A percentile compares a stretch with the other conserved stretches of the same genome.
phyloP scores from a whole-genome alignment of 1,140 invertebrate genomes.

The Harpegnathos saltator region DNA sequence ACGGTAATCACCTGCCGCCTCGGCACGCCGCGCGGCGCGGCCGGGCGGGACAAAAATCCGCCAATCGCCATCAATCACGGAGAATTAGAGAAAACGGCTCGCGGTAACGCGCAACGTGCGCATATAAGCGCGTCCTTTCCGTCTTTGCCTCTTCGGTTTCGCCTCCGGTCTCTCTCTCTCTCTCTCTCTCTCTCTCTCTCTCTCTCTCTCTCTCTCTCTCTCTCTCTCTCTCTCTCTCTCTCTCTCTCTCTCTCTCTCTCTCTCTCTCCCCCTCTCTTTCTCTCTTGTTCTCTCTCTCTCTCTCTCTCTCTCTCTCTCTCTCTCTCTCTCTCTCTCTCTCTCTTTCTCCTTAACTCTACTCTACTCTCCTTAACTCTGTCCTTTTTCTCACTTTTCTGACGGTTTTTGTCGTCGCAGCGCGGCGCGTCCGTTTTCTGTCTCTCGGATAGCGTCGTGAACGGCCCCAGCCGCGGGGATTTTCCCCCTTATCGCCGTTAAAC shows the following conservation, averaged over 20 bases:
- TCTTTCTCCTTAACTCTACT: too few relatives aligned
- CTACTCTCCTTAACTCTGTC: too few relatives aligned
- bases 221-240: not conserved
- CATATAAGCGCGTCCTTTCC: not conserved
- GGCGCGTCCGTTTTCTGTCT: constrained; percentile 44
- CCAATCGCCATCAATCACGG: constrained; percentile 80
- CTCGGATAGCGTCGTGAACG: constrained; percentile 65
- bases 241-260: too few relatives aligned
- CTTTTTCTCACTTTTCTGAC: constrained; percentile 18
- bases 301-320: too few relatives aligned
- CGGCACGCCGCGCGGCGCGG: constrained; percentile 54
- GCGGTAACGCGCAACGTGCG: constrained; percentile 34
- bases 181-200: too few relatives aligned
- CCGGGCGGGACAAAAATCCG: constrained; percentile 72
- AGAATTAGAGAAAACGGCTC: constrained; percentile 78
- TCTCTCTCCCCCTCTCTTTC: too few relatives aligned
- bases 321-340: too few relatives aligned
- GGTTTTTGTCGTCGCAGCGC: constrained; percentile 28
- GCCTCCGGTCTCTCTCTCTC: not conserved
- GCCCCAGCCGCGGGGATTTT: constrained; percentile 61
- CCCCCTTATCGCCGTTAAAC: constrained; percentile 74
- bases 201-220: too few relatives aligned
- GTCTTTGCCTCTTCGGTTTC: not conserved
- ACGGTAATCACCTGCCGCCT: constrained; percentile 78
- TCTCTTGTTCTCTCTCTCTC: not conserved